phyloP scores from a whole-genome alignment of 1,140 invertebrate genomes.

The Cyclargus thomasi region DNA sequence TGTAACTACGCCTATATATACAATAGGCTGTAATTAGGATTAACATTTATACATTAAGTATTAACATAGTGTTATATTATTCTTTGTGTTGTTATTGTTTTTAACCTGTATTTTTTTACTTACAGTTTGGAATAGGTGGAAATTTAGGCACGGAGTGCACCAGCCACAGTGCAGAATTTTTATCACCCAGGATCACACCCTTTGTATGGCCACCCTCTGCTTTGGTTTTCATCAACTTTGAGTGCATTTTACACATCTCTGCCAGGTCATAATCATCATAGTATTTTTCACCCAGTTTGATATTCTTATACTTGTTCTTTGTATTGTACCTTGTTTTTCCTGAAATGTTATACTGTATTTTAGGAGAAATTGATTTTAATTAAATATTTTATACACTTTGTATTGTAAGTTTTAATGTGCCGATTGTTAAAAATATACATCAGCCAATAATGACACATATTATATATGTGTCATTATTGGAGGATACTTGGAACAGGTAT shows the following conservation, averaged over 20 bases:
- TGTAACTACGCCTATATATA: too few species aligned
- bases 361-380: too few species aligned
- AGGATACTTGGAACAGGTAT: too few species aligned
- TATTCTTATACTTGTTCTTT: conserved; percentile 57
- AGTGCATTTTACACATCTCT: conserved; percentile 69
- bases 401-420: too few species aligned
- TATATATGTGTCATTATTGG: too few species aligned
- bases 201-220: conserved; percentile 87
- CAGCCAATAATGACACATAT: too few species aligned
- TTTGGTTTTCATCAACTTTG: conserved; percentile 59
- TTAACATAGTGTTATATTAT: too few species aligned
- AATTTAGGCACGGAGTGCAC: conserved; percentile 94
- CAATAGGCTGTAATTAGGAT: too few species aligned
- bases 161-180: conserved; percentile 87
- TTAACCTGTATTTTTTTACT: conserved; percentile 27
- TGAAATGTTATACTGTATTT: conserved; percentile 20
- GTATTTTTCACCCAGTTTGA: conserved; percentile 61
- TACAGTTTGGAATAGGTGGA: conserved; percentile 77
- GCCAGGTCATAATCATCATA: conserved; percentile 66
- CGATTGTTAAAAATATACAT: too few species aligned
- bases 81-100: too few species aligned
- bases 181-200: conserved; percentile 86
- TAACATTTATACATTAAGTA: too few species aligned
- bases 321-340: conserved; percentile 51
- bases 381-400: too few species aligned